Percentiles rank a stretch among this genome's conserved stretches.
Evolutionary conservation across 1,140 invertebrate genomes (phyloP).

Genomic region (Sarcophaga peregrina): DNA sequence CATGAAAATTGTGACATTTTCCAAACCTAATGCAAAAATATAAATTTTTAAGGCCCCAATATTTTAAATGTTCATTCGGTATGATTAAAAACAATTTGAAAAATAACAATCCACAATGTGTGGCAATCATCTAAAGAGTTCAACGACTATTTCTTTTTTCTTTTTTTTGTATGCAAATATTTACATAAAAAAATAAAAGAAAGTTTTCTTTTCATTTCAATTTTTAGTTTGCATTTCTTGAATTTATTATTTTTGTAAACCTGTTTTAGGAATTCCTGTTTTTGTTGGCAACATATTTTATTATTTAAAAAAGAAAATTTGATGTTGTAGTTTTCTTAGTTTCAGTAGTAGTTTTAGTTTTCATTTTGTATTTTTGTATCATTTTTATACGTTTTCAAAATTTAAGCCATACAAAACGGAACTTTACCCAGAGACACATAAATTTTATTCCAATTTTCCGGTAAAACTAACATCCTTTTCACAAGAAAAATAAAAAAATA

Average conservation of each 20-base stretch:
- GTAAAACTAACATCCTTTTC: slow-evolving; percentile 28
- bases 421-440: slow-evolving; percentile 29
- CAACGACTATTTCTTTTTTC: not conserved
- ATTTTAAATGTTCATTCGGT: too few species aligned
- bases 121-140: too few species aligned
- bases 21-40: too few species aligned
- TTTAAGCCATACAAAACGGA: not conserved
- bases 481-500: too few species aligned
- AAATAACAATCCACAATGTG: too few species aligned
- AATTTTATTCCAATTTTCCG: slow-evolving; percentile 44
- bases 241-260: slow-evolving; percentile 20
- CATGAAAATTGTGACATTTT: too few species aligned
- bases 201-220: not conserved
- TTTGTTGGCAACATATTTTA: not conserved
- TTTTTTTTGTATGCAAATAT: not conserved
- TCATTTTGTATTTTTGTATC: not conserved
- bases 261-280: not conserved
- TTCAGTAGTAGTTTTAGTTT: not conserved
- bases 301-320: not conserved
- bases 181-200: not conserved
- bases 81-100: too few species aligned
- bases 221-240: not conserved
- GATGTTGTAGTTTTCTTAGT: not conserved
- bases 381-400: not conserved
- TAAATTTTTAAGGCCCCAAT: too few species aligned